These are phyloP conservation scores for Laupala kohalensis DNA, from an alignment of 1,140 invertebrate species.

Conservation along the genomic window DNA sequence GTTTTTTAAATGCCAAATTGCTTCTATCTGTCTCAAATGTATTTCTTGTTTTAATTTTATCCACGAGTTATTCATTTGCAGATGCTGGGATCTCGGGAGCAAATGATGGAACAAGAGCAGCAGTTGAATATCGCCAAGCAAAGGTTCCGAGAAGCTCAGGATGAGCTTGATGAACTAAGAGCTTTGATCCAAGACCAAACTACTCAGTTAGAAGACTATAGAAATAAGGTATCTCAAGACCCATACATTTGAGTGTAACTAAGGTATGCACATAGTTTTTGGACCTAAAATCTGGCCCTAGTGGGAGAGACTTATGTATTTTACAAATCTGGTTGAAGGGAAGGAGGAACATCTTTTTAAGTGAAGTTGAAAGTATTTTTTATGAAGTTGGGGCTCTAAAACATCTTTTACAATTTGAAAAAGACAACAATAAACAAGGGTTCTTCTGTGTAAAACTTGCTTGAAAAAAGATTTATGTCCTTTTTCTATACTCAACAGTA, in stretches of 20 bases:
- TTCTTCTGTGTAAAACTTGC: too few relatives aligned
- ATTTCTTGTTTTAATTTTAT: slow-evolving; percentile 1
- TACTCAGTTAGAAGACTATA: slow-evolving; percentile 54
- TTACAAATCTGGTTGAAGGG: too few relatives aligned
- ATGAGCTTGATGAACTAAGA: slow-evolving; percentile 51
- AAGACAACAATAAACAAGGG: too few relatives aligned
- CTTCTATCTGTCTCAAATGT: not conserved
- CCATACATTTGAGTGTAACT: too few relatives aligned
- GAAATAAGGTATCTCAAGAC: slow-evolving; percentile 20
- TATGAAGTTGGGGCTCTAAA: too few relatives aligned
- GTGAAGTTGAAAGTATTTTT: too few relatives aligned
- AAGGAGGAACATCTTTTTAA: too few relatives aligned
- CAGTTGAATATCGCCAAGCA: slow-evolving; percentile 43
- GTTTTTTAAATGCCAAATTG: too few relatives aligned
- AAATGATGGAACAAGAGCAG: slow-evolving; percentile 48
- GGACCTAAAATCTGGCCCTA: too few relatives aligned
- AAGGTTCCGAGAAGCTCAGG: slow-evolving; percentile 46
- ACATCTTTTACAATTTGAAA: too few relatives aligned
- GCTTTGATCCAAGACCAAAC: slow-evolving; percentile 53
- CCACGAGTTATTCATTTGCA: too few relatives aligned
- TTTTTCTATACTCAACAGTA: slow-evolving; percentile 25
- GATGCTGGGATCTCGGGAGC: slow-evolving; percentile 39
- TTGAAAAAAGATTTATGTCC: not conserved
- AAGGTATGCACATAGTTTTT: not conserved
- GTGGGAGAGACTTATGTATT: too few relatives aligned